These are phyloP conservation scores for Meloidogyne chitwoodi DNA, from an alignment of 1,140 invertebrate species.

Conservation along the genomic window DNA sequence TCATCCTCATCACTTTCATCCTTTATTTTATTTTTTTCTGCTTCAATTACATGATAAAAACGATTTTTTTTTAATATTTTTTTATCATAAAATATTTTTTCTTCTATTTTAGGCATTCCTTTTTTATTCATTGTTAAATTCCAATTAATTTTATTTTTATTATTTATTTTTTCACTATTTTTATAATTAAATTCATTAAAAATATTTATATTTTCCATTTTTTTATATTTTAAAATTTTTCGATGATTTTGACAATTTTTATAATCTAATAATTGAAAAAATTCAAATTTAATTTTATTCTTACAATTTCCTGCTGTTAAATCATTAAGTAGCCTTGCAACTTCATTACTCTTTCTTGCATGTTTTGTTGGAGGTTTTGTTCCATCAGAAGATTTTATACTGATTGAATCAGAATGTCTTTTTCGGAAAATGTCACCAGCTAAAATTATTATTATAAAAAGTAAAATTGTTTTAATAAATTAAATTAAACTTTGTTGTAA, in stretches of 20 bases:
- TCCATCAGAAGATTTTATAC: constrained; percentile 8
- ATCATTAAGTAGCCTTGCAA: constrained; percentile 38
- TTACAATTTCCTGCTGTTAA: constrained; percentile 39
- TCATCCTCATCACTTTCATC: background rate
- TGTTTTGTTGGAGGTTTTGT: constrained; percentile 26
- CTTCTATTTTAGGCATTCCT: background rate
- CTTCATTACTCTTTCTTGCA: constrained; percentile 38
- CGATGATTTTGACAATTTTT: background rate
- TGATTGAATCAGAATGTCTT: background rate
- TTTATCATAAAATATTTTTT: background rate
- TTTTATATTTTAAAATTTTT: background rate
- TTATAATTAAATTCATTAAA: background rate
- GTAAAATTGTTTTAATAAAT: no score
- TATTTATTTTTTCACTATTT: background rate
- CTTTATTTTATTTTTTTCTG: background rate
- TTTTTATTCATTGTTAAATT: background rate
- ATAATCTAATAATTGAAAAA: background rate
- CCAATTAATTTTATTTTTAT: background rate
- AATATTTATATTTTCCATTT: background rate
- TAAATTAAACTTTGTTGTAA: no score
- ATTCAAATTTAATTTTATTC: background rate
- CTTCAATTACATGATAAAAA: background rate
- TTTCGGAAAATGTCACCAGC: background rate
- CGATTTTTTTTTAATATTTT: background rate
- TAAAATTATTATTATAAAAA: background rate